phyloP scores from a whole-genome alignment of 2,888 invertebrate species.

The Aspidiotus destructor region DNA sequence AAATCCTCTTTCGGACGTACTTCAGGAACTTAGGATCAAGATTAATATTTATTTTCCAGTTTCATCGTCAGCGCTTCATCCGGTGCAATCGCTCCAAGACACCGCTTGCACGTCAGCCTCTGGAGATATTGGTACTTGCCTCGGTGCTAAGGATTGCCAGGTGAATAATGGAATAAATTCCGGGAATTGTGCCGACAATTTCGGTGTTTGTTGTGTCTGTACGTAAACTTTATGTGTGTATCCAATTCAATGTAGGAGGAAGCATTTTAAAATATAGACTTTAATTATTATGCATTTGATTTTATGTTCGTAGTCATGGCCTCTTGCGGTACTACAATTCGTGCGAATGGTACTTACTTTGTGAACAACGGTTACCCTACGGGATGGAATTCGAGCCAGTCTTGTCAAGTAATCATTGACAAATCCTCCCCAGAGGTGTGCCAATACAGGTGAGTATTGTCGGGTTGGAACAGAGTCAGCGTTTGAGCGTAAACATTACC shows the following conservation, averaged over 20 bases:
- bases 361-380: conserved; percentile 72
- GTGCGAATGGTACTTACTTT: conserved; percentile 77
- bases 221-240: conserved; percentile 42
- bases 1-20: neutral
- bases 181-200: conserved; percentile 70
- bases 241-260: too few relatives aligned
- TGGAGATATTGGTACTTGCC: conserved; percentile 73
- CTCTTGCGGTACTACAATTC: conserved; percentile 65
- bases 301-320: conserved; percentile 53
- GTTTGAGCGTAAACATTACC: too few relatives aligned
- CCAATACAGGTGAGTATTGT: conserved; percentile 57
- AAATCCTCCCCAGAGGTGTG: conserved; percentile 71
- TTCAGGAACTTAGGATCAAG: neutral
- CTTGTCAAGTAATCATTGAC: conserved; percentile 71
- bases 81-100: conserved; percentile 66
- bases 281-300: neutral
- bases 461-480: neutral
- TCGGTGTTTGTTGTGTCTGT: conserved; percentile 68
- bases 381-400: conserved; percentile 65
- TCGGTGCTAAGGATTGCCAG: conserved; percentile 61
- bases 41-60: conserved; percentile 47
- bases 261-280: neutral
- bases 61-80: conserved; percentile 57
- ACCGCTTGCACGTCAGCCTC: conserved; percentile 63
- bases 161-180: conserved; percentile 61